Evolutionary conservation across 2,113 vertebrate genomes (phyloP).

Genomic region (Oncorhynchus masou): DNA sequence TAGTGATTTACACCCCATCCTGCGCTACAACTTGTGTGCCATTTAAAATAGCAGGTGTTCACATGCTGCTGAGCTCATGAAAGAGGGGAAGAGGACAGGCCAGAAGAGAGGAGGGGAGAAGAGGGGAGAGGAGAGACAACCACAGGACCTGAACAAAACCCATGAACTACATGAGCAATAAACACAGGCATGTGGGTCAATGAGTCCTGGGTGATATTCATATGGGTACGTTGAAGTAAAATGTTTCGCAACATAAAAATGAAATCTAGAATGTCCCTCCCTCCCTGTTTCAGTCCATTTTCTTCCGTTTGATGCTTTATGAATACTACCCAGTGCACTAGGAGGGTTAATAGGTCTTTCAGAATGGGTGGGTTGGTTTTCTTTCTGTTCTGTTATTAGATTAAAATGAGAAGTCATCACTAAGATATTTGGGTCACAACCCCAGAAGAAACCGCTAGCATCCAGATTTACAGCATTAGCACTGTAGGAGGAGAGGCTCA

Average conservation of each 20-base stretch:
- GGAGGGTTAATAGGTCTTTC: no score
- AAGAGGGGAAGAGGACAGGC: conserved; percentile 25
- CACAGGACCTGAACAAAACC: conserved; percentile 50
- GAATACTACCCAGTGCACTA: no score
- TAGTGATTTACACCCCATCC: conserved; percentile 7
- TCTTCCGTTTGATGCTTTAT: no score
- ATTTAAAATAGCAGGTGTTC: conserved; percentile 73
- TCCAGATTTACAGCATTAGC: neutral
- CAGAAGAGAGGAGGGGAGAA: conserved; percentile 40
- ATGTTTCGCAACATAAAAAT: no score
- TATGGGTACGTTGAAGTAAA: no score
- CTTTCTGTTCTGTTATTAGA: neutral
- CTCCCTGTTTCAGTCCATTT: no score
- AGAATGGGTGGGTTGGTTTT: neutral
- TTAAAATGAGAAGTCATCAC: neutral
- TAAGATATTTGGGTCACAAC: neutral
- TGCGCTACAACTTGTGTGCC: conserved; percentile 59
- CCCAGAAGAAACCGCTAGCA: neutral
- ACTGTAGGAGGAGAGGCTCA: neutral
- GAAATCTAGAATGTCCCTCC: no score
- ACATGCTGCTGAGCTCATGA: conserved; percentile 62
- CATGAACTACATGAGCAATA: neutral
- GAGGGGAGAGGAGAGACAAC: neutral
- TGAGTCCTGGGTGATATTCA: neutral
- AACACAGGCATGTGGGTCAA: neutral